Evolutionary conservation across 2,113 vertebrate genomes (phyloP), one percentile per base, ranked within the genome.

Genomic region (Tachuris rubrigastra): DNA sequence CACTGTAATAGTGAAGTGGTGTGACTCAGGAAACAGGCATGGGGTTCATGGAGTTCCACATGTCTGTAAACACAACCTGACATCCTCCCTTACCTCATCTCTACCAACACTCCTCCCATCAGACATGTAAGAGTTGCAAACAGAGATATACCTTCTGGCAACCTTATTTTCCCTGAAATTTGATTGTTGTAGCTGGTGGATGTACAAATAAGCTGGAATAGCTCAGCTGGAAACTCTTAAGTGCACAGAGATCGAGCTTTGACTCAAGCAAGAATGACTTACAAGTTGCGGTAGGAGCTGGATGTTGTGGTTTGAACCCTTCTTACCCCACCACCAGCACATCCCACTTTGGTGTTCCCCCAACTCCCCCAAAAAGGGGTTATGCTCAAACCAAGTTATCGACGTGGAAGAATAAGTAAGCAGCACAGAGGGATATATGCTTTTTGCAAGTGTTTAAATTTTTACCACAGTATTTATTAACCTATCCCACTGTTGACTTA

Each of bases 391-490:
- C 25, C 42, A 71, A 80, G 20, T 5, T 18, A 16, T 14, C 12
- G 1, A 2, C 1, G 0, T 4, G 2, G 47, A 63, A 53, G 23
- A 39, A 39, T 5, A 22, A 63, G 22, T 14, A 66, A 66, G 28
- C 28, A 59, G 50, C 71, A 39, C 27, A 73, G 65, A 69, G 25
- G 46, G 20, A 77, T 47, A 5, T 25, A 37, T 35, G 56, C 21
- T 50, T 74, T 74, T 47, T n/a, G 47, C 46, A 62, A 65, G 75
- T 6, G 37, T 46, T 89, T 66, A 30, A 53, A 60, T 89, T 47
- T 37, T 58, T 75, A 58, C 75, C 35, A 3, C 5, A 19, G 56
- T 37, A 41, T 93, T 90, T 94, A 59, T 88, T 66, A 84, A 44
- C 67, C 76, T 89, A 69, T 67, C 72, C 71, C 30, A 20, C 22